Evolutionary conservation across 2,888 invertebrate genomes (phyloP).

Genomic region (Phrixothrix hirtus): DNA sequence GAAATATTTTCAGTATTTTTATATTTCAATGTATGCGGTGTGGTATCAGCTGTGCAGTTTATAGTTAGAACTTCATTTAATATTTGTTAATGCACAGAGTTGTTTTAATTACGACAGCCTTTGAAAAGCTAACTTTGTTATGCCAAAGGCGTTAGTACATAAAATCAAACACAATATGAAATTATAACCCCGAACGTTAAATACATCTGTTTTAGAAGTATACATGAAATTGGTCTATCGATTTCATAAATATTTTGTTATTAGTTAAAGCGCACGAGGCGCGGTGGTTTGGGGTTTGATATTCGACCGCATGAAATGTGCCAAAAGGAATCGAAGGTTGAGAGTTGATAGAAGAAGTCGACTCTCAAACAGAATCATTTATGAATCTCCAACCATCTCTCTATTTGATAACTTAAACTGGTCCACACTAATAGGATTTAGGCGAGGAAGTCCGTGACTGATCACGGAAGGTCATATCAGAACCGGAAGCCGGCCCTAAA

Average conservation of each 20-base stretch:
- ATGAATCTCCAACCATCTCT: constrained; percentile 27
- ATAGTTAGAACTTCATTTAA: neutral
- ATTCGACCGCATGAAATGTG: constrained; percentile 20
- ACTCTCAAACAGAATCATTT: constrained; percentile 33
- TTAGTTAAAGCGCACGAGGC: constrained; percentile 19
- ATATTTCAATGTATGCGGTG: neutral
- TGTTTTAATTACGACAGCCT: constrained; percentile 1
- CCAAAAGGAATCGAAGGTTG: constrained; percentile 13
- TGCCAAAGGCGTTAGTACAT: neutral
- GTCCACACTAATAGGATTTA: constrained; percentile 34
- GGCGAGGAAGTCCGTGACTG: constrained; percentile 28
- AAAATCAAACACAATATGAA: constrained; percentile 1
- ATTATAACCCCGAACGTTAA: constrained; percentile 2
- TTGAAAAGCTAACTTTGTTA: neutral
- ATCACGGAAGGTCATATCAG: constrained; percentile 25
- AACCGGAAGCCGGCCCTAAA: constrained; percentile 28
- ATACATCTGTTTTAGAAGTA: constrained; percentile 4
- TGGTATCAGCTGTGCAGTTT: neutral
- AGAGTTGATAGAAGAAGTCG: constrained; percentile 21
- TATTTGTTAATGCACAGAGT: neutral
- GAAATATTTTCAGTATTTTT: neutral
- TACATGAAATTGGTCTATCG: constrained; percentile 22
- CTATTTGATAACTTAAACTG: constrained; percentile 33
- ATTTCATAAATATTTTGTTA: constrained; percentile 29
- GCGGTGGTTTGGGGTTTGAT: constrained; percentile 6